These are phyloP conservation scores for Gastracanthus pulcherrimus DNA, from an alignment of 2,888 invertebrate species.

Conservation along the genomic window DNA sequence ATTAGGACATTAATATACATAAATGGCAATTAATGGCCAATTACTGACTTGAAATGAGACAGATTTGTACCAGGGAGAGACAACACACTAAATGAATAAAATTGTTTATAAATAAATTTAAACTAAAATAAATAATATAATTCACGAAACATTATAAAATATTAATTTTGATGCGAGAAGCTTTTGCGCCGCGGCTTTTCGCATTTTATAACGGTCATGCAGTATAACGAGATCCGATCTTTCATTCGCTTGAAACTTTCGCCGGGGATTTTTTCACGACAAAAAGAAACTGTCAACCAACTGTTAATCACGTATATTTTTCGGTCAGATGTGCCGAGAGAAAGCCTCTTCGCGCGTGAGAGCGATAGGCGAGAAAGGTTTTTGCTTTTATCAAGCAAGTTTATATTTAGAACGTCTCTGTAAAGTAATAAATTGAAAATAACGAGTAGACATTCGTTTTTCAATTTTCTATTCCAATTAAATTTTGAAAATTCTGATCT, in stretches of 20 bases:
- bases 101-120: not conserved
- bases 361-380: not conserved
- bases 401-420: no score
- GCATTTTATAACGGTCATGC: not conserved
- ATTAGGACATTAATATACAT: no score
- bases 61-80: no score
- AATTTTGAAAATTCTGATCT: no score
- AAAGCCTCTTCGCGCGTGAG: conserved; percentile 31
- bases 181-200: not conserved
- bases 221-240: conserved; percentile 22
- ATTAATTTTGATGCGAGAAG: not conserved
- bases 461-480: no score
- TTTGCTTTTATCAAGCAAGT: not conserved
- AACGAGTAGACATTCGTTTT: no score
- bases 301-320: conserved; percentile 47
- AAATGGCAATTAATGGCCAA: no score
- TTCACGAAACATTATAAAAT: not conserved
- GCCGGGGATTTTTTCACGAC: not conserved
- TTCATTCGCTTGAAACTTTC: conserved; percentile 16
- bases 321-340: conserved; percentile 28
- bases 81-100: no score
- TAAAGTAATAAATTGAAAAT: no score
- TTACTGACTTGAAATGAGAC: no score
- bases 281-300: conserved; percentile 44
- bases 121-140: not conserved